Evolutionary conservation across 1,140 invertebrate genomes (phyloP), one percentile per base, ranked within the genome.

Genomic region (Cryptotermes secundus): DNA sequence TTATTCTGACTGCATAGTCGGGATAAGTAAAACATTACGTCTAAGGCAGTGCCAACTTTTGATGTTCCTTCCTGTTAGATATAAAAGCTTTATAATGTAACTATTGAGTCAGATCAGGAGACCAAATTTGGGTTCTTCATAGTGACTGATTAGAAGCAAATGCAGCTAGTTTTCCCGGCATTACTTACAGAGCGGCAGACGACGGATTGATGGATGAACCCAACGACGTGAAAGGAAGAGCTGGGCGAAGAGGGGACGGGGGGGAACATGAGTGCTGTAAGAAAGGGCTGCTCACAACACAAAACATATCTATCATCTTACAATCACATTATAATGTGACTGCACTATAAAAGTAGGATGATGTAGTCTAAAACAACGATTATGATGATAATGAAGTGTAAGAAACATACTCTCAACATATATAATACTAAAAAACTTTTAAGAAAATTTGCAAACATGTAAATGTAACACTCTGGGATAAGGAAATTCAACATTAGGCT

Each of bases 221-320:
- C 59, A 72, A 72, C 59, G 59, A 72, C 31, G 59, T 72, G 59
- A 72, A 72, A 72, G 59, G 59, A 72, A 72, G 59, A 72, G n/a
- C 26, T 72, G 59, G 59, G 59, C 26, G 59, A n/a, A 72, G n/a
- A 72, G 59, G 31, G 26, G 59, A 72, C n/a, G 9, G 26, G 59
- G 26, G 59, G n/a, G 26, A 31, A 9, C 7, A 72, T 72, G n/a
- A 72, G 26, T 72, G 59, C 59, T 72, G 59, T 31, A 72, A 72
- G 59, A 72, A n/a, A 72, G 59, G 59, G 59, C 59, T 72, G 59
- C 59, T 72, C 59, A 72, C 59, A 72, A 72, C 59, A 72, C 59
- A 72, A 72, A 7, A 3, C 26, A n/a, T 16, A 31, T 9, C 26
- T 16, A 31, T 9, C 26, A 72, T 49, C 38, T 38, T 14, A 72